These are phyloP conservation scores for Xiphophorus maculatus DNA, from an alignment of 2,113 vertebrate genomes.

Conservation along the genomic window DNA sequence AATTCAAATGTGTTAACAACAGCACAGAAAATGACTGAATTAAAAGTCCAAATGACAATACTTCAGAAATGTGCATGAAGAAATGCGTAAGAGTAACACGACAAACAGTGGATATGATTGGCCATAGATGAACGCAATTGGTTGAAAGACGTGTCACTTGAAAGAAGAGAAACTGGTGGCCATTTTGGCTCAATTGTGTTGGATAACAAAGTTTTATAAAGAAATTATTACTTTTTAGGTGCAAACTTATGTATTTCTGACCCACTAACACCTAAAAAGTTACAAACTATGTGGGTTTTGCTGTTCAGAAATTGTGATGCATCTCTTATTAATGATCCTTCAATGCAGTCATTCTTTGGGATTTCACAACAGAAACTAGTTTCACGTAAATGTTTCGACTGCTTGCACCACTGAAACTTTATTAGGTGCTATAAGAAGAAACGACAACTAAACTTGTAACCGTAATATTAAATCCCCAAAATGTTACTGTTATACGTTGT, in stretches of 20 bases:
- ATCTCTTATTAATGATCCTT: background rate
- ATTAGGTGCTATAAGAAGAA: conserved; percentile 5
- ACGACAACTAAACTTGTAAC: background rate
- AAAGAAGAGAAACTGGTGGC: background rate
- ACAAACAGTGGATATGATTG: too few species aligned
- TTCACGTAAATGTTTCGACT: conserved; percentile 14
- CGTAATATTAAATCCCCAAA: background rate
- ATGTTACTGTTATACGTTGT: background rate
- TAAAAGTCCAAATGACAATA: too few species aligned
- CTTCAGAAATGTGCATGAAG: too few species aligned
- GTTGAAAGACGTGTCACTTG: background rate
- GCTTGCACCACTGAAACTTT: background rate
- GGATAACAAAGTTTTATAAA: background rate
- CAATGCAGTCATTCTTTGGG: background rate
- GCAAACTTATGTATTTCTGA: background rate
- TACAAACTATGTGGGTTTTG: background rate
- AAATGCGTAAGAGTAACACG: too few species aligned
- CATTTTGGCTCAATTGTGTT: background rate
- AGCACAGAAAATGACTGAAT: too few species aligned
- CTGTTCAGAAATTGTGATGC: too few species aligned
- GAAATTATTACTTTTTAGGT: background rate
- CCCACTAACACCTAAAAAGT: background rate
- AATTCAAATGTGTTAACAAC: too few species aligned
- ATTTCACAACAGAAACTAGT: background rate
- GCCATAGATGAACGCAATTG: too few species aligned